phyloP scores from a whole-genome alignment of 2,888 invertebrate species.

The Agelastica alni region DNA sequence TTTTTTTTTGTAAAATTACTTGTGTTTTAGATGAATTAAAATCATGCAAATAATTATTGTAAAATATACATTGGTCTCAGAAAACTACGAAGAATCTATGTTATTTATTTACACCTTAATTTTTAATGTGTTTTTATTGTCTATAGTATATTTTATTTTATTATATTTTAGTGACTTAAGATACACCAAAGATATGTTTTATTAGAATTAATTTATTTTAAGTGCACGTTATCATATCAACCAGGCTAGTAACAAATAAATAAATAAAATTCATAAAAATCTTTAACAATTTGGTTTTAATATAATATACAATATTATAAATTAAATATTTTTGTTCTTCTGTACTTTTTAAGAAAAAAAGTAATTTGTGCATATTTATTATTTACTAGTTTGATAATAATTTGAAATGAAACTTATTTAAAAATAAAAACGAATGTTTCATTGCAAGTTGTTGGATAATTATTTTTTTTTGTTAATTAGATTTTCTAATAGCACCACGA shows the following conservation, averaged over 20 bases:
- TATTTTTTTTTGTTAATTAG: constrained; percentile 25
- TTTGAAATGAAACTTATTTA: constrained; percentile 23
- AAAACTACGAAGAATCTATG: constrained; percentile 50
- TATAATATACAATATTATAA: too few species aligned
- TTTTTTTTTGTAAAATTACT: constrained; percentile 37
- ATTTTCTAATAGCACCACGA: constrained; percentile 25
- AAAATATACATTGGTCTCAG: constrained; percentile 52
- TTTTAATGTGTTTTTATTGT: constrained; percentile 50
- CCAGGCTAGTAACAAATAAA: constrained; percentile 2
- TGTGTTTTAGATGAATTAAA: constrained; percentile 33
- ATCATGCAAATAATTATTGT: constrained; percentile 35
- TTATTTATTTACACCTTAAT: constrained; percentile 49
- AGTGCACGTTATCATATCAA: constrained; percentile 34
- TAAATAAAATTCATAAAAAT: too few species aligned
- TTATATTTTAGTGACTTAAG: constrained; percentile 54
- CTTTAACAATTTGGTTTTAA: too few species aligned
- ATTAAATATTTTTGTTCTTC: too few species aligned
- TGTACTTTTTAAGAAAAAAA: too few species aligned
- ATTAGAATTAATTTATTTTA: constrained; percentile 40
- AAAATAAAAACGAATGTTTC: constrained; percentile 10
- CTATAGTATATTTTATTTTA: constrained; percentile 49
- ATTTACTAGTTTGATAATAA: constrained; percentile 11
- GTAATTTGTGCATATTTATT: background rate
- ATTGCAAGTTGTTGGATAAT: constrained; percentile 23
- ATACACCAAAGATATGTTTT: constrained; percentile 56